Evolutionary conservation across 1,140 invertebrate genomes (phyloP), one percentile per base, ranked within the genome.

Genomic region (Lordiphosa stackelbergi): DNA sequence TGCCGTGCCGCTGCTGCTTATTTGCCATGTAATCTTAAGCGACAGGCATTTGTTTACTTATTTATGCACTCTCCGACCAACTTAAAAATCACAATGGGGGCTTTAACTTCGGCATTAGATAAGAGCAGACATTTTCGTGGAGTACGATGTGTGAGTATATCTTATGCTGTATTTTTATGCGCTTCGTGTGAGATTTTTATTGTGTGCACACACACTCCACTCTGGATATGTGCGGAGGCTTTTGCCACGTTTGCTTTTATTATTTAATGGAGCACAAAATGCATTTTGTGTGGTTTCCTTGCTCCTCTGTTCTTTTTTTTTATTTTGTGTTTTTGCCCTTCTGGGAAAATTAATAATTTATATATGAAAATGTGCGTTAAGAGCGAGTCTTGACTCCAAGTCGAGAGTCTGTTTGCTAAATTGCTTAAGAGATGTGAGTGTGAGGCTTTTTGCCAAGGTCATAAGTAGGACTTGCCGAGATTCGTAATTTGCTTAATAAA

Each of bases 241-340:
- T 66, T 31, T 77, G 78, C 78, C 78, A 83, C 78, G 77, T 83
- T 81, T 72, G 77, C 77, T 83, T 83, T 83, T 83, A 83, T 83
- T 83, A 84, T 83, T 83, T 83, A 83, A 83, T 83, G 77, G 77
- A 84, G 77, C 77, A 83, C 77, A 83, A 84, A 83, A 83, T 83
- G 77, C 77, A 83, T 83, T 83, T 83, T 65, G 54, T 46, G 43
- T 46, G 43, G 43, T 46, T 46, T 46, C 31, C 53, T 69, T 56
- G 58, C 58, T 65, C 62, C 53, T 62, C 43, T 31, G 49, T 12
- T n/a, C 37, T 54, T 43, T 41, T 55, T 61, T 49, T 69, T 41
- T 61, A 46, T 41, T 53, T 42, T 16, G 16, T 16, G 13, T 49
- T 43, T 38, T 54, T 43, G 24, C 36, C 19, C 40, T 31, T 61